phyloP scores from a whole-genome alignment of 1,140 invertebrate genomes.

The Globodera ellingtonae region DNA sequence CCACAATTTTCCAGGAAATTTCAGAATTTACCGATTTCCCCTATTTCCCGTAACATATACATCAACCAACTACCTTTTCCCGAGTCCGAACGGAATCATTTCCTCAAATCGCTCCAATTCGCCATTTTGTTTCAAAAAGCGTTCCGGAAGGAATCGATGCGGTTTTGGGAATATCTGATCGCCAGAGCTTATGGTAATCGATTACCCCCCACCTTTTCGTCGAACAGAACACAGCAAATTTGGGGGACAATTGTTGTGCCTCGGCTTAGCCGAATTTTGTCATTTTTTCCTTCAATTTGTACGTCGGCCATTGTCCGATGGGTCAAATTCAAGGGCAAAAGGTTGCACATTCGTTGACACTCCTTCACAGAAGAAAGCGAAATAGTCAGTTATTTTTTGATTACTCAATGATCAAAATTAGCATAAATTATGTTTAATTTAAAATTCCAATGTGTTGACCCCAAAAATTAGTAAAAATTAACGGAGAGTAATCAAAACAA shows the following conservation, averaged over 20 bases:
- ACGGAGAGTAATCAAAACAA: no score
- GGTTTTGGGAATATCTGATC: constrained; percentile 78
- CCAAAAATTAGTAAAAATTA: no score
- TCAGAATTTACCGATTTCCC: no score
- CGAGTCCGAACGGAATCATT: constrained; percentile 37
- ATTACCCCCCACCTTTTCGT: constrained; percentile 32
- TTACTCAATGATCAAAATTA: no score
- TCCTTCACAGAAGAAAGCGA: constrained; percentile 13
- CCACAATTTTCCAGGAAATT: no score
- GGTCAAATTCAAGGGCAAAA: constrained; percentile 35
- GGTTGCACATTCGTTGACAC: constrained; percentile 34
- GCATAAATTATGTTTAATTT: no score
- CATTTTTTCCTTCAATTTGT: constrained; percentile 8
- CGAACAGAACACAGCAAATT: constrained; percentile 38
- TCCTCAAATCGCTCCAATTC: constrained; percentile 34
- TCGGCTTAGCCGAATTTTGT: constrained; percentile 15
- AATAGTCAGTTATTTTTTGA: no score
- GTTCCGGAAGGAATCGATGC: constrained; percentile 78
- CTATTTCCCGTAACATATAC: no score
- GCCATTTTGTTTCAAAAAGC: constrained; percentile 71
- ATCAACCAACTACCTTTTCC: constrained; percentile 10
- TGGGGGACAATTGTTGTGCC: constrained; percentile 36
- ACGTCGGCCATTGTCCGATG: constrained; percentile 40
- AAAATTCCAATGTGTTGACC: no score
- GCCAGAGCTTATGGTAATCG: no score